Conservation (phyloP, 2,797 vertebrate genomes). For the Girardinus metallicus region DNA sequence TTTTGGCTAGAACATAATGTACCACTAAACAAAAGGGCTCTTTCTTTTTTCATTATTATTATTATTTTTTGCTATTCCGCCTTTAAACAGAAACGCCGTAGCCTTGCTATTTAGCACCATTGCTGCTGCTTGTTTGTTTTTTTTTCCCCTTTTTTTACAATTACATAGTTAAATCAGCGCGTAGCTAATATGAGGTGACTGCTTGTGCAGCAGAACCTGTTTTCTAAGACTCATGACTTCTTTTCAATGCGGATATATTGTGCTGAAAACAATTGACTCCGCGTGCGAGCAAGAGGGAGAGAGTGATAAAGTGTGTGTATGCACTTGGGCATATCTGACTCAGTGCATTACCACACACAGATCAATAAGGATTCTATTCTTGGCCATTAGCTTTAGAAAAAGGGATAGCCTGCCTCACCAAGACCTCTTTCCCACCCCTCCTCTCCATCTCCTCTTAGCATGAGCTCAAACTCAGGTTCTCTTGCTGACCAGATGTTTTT, state of each 20-base stretch:
- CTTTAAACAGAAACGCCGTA: neutral
- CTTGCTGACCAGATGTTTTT: conserved; percentile 28
- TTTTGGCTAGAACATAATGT: neutral
- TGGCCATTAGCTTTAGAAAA: conserved; percentile 68
- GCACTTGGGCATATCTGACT: conserved; percentile 63
- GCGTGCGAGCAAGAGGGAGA: conserved; percentile 30
- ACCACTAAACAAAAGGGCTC: neutral
- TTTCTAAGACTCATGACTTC: conserved; percentile 44
- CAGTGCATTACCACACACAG: conserved; percentile 73
- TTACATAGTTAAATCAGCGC: conserved; percentile 32
- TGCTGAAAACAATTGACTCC: conserved; percentile 59
- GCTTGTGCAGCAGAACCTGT: conserved; percentile 50
- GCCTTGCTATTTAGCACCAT: conserved; percentile 9
- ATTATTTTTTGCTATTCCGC: neutral
- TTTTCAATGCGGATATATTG: conserved; percentile 46
- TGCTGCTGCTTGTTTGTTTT: conserved; percentile 17
- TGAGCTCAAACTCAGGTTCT: conserved; percentile 22
- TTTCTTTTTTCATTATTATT: neutral
- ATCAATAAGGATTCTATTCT: conserved; percentile 80
- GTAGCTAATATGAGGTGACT: conserved; percentile 33
- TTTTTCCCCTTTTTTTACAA: conserved; percentile 5
- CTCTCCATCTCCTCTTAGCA: conserved; percentile 13
- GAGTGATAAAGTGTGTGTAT: conserved; percentile 23
- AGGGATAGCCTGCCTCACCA: conserved; percentile 60
- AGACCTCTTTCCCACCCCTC: conserved; percentile 23